Base-by-base conservation (phyloP, 2,113 vertebrate species). In the Aythya baeri region DNA sequence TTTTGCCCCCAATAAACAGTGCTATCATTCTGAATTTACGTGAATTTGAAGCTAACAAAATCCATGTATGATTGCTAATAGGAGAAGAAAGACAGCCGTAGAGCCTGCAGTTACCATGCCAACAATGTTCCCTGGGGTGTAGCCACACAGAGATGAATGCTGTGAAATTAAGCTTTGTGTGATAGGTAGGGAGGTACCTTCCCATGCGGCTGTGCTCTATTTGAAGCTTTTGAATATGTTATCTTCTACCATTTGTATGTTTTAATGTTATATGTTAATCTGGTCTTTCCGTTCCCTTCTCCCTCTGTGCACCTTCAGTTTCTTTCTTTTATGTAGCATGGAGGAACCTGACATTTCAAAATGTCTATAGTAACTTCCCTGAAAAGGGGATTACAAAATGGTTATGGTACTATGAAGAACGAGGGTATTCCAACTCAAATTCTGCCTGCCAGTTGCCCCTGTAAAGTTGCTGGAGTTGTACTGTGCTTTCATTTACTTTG, bases 41-140 rank as follows among this genome's bases (percentile, higher is more conserved):
- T 67, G 38, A 78, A 86, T 36, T 59, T 62, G 25, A 88, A 93
- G 77, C 90, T 83, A 79, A 87, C 78, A 79, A 88, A 95, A 95
- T 96, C 67, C 44, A 80, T 36, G 11, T 86, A 65, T 94, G 91
- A 81, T 49, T 82, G 89, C 17, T 76, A 95, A 95, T 73, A 89
- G 86, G 91, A 43, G 85, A 83, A 76, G 72, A 27, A 84, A 66
- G 17, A 27, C 86, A 95, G 94, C 71, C 70, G 74, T 68, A 36
- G 91, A 96, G 95, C 91, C 91, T 94, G 68, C 66, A 4, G 98
- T 98, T 98, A 94, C 98, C 95, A 98, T 98, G 97, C 91, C 98
- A 98, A 98, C 98, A 23, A 75, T 89, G n/a, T 77, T 97, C 87
- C 84, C 73, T 41, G 26, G 89, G 81, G 91, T 86, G 92, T 83